Base-by-base conservation (phyloP, 2,888 invertebrate genomes). In the Caenorhabditis imperialis region DNA sequence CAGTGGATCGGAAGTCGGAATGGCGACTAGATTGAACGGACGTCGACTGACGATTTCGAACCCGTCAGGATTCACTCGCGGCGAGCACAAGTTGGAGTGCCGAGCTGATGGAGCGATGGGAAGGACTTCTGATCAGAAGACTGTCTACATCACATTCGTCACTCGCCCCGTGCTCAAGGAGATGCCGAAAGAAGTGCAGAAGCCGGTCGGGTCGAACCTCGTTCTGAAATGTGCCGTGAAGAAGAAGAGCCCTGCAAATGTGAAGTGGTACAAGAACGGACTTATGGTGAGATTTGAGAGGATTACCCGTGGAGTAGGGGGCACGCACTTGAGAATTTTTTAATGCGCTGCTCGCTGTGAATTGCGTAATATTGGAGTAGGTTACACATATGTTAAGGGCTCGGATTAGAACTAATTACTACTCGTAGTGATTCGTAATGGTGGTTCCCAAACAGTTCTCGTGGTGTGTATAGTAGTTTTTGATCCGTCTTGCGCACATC, bases 21-120 rank as follows among this genome's bases (percentile, higher is more conserved):
- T 77, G 16, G 48, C 44, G 0, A 48, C 61, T 5, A 25, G 48
- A 5, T 38, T 54, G 55, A 60, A 60, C 18, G 42, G 42, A 18
- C 54, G 71, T 33, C 35, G 71, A 18, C 54, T 75, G 6, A 44
- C 35, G 3, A 60, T 75, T 14, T 60, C 65, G 3, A 75, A 75
- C 38, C 75, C 75, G 27, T 57, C 63, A 12, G 60, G 67, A 25
- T 75, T 75, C 51, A 65, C 53, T 3, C 57, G 75, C 47, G 79
- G 79, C 47, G 73, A 77, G 20, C 77, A 79, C 38, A 69, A 61
- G 25, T 27, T 81, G 14, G 77, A 80, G 20, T 81, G 81, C 51
- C 75, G 75, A 20, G 79, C 69, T 0, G 75, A 78, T n/a, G 78
- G 79, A 8, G 77, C 75, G 20, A 77, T 75, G 50, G 81, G 81